Evolutionary conservation across 2,888 invertebrate genomes (phyloP), one percentile per base, ranked within the genome.

Genomic region (Cephus spinipes): DNA sequence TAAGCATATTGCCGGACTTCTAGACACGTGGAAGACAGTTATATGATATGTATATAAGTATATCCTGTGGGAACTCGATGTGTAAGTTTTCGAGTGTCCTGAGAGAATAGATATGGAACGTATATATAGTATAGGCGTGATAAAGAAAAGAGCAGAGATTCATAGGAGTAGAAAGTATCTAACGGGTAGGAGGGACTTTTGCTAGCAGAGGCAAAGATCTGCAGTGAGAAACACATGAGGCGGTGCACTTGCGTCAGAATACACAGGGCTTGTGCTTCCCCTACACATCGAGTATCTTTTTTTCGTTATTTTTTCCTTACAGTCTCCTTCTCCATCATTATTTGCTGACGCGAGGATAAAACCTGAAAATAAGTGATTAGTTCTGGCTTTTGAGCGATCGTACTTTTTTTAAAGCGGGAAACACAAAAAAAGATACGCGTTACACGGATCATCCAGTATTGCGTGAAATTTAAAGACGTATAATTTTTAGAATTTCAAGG

Each of bases 171-270:
- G 55, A 34, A 71, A 34, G 23, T 32, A 33, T 35, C 23, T 74
- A 74, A 74, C 30, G 82, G 76, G 81, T 82, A 82, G 35, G 35
- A 35, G 35, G 81, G 82, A 76, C 79, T 77, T 82, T 82, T 84
- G 84, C 85, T 83, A 81, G 84, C 81, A 84, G 80, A 84, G 86
- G 84, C 86, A 86, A 81, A 87, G 83, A 84, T 84, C 81, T 83
- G 84, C 83, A 79, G 84, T 82, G 84, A 81, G 77, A 76, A 36
- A 86, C 85, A 86, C 84, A 89, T 85, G 79, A 89, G 89, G 88
- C 87, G 86, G 90, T 90, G 90, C 89, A 89, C 85, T 87, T 84
- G 85, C 82, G 85, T 85, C 87, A 85, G 86, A 85, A 88, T 85
- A 85, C 85, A 83, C 81, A 81, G 85, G 77, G 69, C 82, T 82